Evolutionary conservation across 2,113 vertebrate genomes (phyloP).

Genomic region (Corythornis vintsioides): DNA sequence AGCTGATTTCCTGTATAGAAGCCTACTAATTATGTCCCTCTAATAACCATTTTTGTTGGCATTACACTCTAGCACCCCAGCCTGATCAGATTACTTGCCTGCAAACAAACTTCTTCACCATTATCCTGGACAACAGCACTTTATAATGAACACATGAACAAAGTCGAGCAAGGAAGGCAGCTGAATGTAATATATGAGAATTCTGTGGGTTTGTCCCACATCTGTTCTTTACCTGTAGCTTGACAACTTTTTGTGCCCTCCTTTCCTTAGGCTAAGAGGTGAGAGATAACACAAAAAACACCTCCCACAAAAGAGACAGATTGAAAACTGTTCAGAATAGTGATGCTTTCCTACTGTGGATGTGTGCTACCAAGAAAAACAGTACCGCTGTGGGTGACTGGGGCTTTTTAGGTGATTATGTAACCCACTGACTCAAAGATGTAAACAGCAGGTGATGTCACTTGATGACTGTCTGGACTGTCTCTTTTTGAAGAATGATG

Average conservation of each 20-base stretch:
- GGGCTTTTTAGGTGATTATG: background rate
- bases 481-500: background rate
- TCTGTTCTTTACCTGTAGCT: background rate
- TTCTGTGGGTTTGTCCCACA: background rate
- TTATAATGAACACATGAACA: background rate
- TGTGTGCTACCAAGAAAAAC: background rate
- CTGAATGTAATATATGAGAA: background rate
- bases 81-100: background rate
- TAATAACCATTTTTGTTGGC: background rate
- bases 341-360: fast-evolving
- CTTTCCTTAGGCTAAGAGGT: background rate
- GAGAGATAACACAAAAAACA: background rate
- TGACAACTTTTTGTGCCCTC: background rate
- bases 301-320: background rate
- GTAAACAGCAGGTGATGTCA: background rate
- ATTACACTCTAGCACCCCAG: background rate
- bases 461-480: background rate
- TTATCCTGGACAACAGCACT: background rate
- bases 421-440: background rate
- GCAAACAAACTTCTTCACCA: background rate
- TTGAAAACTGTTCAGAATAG: background rate
- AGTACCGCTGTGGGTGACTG: fast-evolving
- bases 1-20: background rate
- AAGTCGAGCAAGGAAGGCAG: background rate
- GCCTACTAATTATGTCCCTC: background rate